Conservation (phyloP, 2,113 vertebrate genomes). For the Anas platyrhynchos region DNA sequence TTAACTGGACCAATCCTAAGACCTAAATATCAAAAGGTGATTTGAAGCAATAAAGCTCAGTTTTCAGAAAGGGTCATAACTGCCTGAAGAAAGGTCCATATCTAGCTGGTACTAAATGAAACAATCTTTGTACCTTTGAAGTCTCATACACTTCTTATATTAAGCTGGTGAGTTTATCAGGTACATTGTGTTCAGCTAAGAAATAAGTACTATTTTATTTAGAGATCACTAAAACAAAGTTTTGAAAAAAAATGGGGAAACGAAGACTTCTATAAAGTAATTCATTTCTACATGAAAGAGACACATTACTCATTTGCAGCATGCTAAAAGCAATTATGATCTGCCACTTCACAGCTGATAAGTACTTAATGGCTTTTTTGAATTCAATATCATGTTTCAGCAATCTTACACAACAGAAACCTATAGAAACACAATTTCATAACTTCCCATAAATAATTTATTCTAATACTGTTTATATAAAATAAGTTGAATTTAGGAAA, state of each 20-base stretch:
- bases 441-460: no score
- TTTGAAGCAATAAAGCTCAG: background rate
- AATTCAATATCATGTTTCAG: background rate
- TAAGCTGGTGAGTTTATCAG: background rate
- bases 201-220: background rate
- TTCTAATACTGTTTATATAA: background rate
- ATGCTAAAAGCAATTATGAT: background rate
- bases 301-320: background rate
- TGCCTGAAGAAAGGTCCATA: background rate
- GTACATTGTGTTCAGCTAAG: background rate
- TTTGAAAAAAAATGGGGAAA: background rate
- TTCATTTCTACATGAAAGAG: background rate
- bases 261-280: background rate
- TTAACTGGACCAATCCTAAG: background rate
- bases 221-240: background rate
- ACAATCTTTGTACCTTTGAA: background rate
- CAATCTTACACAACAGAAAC: background rate
- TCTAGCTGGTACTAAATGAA: background rate
- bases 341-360: background rate
- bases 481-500: rapidly evolving
- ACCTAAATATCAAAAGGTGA: background rate
- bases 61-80: background rate
- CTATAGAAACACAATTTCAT: background rate
- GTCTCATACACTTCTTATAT: background rate
- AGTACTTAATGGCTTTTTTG: background rate